phyloP scores from a whole-genome alignment of 2,888 invertebrate genomes.

The Chelonus formosanus region DNA sequence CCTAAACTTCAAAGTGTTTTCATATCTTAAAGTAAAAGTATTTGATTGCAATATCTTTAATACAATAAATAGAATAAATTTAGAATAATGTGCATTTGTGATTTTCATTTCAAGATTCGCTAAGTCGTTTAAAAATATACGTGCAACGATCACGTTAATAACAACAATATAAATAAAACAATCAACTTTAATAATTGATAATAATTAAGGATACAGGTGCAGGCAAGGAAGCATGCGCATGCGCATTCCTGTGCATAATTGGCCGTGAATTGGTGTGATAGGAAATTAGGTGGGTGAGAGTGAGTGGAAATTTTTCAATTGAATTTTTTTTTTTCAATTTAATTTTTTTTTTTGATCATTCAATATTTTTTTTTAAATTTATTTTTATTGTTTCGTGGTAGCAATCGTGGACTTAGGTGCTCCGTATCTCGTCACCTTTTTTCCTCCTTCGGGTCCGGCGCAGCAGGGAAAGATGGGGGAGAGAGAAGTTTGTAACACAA shows the following conservation, averaged over 20 bases:
- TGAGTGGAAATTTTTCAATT: constrained; percentile 50
- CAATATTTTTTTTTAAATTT: constrained; percentile 41
- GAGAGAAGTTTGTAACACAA: constrained; percentile 65
- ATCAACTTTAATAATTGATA: constrained; percentile 15
- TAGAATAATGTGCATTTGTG: too few species aligned
- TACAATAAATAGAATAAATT: too few species aligned
- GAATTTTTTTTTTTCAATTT: constrained; percentile 24
- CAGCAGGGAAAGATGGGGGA: constrained; percentile 64
- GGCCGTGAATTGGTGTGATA: constrained; percentile 49
- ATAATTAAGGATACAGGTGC: constrained; percentile 26
- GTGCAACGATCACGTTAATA: constrained; percentile 56
- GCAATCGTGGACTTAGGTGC: constrained; percentile 64
- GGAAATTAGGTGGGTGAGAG: constrained; percentile 48
- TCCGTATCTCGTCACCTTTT: constrained; percentile 72
- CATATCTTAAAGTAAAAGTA: not conserved
- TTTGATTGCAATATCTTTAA: not conserved
- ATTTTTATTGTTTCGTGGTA: constrained; percentile 51
- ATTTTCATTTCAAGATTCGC: constrained; percentile 7
- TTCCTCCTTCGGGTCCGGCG: constrained; percentile 70
- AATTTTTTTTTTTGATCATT: constrained; percentile 27
- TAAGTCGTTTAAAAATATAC: constrained; percentile 46
- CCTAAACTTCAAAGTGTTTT: not conserved
- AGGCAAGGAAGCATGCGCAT: constrained; percentile 55
- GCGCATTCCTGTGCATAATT: constrained; percentile 61
- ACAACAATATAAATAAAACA: constrained; percentile 42